Conservation (phyloP, 1,140 invertebrate species). For the Megalonaias nervosa region DNA sequence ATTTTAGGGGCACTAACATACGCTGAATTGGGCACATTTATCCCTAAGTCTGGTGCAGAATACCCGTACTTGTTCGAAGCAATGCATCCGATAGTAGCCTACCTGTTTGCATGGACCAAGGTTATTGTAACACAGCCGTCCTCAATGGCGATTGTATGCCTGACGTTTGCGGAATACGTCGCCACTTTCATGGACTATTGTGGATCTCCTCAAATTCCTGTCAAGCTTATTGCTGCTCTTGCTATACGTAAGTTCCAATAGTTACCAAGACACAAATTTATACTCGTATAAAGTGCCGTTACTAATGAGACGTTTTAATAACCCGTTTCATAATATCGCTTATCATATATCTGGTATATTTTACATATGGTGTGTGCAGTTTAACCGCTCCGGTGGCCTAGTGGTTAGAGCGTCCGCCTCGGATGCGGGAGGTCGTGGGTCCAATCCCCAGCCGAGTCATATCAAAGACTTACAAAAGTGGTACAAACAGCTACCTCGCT, state of each 20-base stretch:
- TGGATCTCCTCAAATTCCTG: constrained; percentile 47
- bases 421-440: too few species aligned
- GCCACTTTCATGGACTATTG: constrained; percentile 82
- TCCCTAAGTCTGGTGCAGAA: constrained; percentile 61
- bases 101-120: constrained; percentile 42
- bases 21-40: constrained; percentile 61
- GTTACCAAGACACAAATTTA: background rate
- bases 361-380: too few species aligned
- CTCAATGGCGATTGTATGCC: constrained; percentile 88
- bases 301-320: background rate
- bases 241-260: constrained; percentile 48
- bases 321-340: background rate
- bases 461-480: too few species aligned
- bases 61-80: constrained; percentile 61
- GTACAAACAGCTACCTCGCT: too few species aligned
- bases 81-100: constrained; percentile 44
- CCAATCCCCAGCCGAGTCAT: too few species aligned
- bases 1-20: constrained; percentile 58
- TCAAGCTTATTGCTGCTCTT: constrained; percentile 50
- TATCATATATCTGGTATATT: background rate
- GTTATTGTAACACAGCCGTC: constrained; percentile 78
- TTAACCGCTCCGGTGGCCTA: too few species aligned
- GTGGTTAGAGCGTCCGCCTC: too few species aligned
- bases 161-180: constrained; percentile 93
- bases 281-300: background rate